Percentiles rank a stretch among this genome's conserved stretches.
Evolutionary conservation across 2,797 vertebrate species (phyloP).

Genomic region (Nasua narica): DNA sequence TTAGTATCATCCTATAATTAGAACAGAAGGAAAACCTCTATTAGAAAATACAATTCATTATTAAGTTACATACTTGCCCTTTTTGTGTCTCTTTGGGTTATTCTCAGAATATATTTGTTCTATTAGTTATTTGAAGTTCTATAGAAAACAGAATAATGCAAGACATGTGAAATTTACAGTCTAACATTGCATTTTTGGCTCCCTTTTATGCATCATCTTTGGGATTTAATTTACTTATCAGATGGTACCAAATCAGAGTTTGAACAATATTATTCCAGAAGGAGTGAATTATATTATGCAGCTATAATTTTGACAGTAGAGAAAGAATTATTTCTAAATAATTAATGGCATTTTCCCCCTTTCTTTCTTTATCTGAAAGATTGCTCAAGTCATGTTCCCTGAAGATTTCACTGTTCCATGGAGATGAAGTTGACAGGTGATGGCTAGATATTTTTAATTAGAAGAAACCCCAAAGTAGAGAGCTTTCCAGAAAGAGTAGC

Average conservation of each 20-base stretch:
- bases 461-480: constrained; percentile 56
- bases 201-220: neutral
- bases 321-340: constrained; percentile 35
- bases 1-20: neutral
- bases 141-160: neutral
- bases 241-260: neutral
- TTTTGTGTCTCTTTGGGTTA: neutral
- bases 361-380: constrained; percentile 52
- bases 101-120: neutral
- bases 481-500: constrained; percentile 61
- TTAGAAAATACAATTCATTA: neutral
- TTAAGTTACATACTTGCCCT: neutral
- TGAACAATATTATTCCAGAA: neutral
- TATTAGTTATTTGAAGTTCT: neutral
- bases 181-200: neutral
- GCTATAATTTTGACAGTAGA: constrained; percentile 27
- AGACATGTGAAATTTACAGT: neutral
- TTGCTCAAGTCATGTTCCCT: constrained; percentile 44
- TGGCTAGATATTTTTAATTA: constrained; percentile 69
- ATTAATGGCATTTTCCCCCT: constrained; percentile 7
- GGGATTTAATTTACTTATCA: constrained; percentile 6
- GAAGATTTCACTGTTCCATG: constrained; percentile 39
- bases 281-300: neutral
- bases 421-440: constrained; percentile 62
- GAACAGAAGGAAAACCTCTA: neutral